These are phyloP conservation scores for Polydrusus pterygomalis DNA, from an alignment of 2,888 invertebrate genomes.

Conservation along the genomic window DNA sequence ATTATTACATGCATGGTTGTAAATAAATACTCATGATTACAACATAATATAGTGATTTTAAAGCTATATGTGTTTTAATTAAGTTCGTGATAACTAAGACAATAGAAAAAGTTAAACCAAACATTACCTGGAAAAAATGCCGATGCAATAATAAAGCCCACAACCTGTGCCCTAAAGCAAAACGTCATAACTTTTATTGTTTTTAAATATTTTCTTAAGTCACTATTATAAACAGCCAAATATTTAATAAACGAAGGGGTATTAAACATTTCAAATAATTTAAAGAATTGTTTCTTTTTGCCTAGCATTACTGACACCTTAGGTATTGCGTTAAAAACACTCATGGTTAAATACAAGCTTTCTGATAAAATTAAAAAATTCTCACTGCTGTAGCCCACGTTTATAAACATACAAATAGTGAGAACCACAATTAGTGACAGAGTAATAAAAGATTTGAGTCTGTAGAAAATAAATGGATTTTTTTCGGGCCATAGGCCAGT, in stretches of 20 bases:
- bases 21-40: too few species aligned
- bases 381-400: not conserved
- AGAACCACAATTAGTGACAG: not conserved
- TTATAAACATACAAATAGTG: not conserved
- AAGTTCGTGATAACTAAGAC: too few species aligned
- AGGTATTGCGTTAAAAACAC: not conserved
- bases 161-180: too few species aligned
- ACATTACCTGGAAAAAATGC: too few species aligned
- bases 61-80: too few species aligned
- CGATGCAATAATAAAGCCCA: too few species aligned
- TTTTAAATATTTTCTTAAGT: not conserved
- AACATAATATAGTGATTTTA: too few species aligned
- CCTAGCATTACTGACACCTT: conserved; percentile 37
- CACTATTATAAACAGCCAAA: not conserved
- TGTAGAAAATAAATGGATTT: not conserved
- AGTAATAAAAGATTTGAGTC: not conserved
- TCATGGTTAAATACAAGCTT: not conserved
- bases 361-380: not conserved
- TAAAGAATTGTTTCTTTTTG: not conserved
- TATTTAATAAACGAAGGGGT: not conserved
- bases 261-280: not conserved
- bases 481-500: not conserved
- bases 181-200: not conserved
- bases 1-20: too few species aligned
- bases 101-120: too few species aligned